Evolutionary conservation across 2,888 invertebrate species (phyloP).

Genomic region (Nudaria mundana): DNA sequence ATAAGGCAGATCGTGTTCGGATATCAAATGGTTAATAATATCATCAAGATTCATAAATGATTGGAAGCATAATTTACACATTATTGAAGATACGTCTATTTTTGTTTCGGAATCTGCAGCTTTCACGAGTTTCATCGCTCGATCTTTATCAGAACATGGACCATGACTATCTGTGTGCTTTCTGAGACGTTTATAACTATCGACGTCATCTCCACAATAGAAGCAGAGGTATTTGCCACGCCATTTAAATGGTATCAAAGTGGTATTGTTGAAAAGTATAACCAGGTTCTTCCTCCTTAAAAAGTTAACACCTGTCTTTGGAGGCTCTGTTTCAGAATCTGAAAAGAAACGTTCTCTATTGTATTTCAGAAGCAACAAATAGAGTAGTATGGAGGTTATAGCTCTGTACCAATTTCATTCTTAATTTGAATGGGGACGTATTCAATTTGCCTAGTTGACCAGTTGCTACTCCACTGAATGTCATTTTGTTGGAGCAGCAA

Average conservation of each 20-base stretch:
- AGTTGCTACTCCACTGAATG: too few species aligned
- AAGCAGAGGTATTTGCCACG: conserved; percentile 64
- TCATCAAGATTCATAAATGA: conserved; percentile 22
- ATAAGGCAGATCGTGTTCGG: conserved; percentile 50
- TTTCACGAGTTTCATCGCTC: conserved; percentile 52
- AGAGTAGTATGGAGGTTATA: conserved; percentile 10
- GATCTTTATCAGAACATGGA: conserved; percentile 44
- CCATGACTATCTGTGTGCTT: conserved; percentile 58
- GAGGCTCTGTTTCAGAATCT: conserved; percentile 54
- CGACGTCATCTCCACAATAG: conserved; percentile 57
- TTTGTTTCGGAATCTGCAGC: conserved; percentile 57
- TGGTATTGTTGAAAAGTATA: conserved; percentile 66
- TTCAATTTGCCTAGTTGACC: too few species aligned
- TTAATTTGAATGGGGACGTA: too few species aligned
- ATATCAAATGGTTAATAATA: conserved; percentile 43
- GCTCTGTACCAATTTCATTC: background rate
- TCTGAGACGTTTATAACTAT: conserved; percentile 40
- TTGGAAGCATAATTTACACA: conserved; percentile 50
- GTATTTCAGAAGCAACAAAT: conserved; percentile 49
- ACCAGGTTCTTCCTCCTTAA: conserved; percentile 49
- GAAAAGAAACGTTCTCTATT: conserved; percentile 60
- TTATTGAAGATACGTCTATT: conserved; percentile 60
- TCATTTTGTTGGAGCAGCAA: too few species aligned
- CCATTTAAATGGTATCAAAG: conserved; percentile 68
- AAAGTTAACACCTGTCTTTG: conserved; percentile 37